These are phyloP conservation scores for Xiphydria camelus DNA, from an alignment of 2,888 invertebrate species.

Conservation along the genomic window DNA sequence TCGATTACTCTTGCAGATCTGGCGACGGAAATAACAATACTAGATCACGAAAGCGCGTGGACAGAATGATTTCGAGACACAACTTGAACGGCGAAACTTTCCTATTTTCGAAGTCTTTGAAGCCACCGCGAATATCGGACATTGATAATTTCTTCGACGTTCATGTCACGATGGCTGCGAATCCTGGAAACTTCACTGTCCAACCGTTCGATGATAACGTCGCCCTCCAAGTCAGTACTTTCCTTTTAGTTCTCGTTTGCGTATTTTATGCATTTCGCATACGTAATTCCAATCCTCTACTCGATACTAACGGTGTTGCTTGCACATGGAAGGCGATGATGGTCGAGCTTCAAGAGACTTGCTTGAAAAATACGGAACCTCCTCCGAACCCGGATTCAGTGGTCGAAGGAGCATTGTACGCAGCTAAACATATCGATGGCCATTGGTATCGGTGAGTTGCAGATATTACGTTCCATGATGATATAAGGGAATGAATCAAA, in stretches of 20 bases:
- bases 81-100: constrained; percentile 13
- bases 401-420: constrained; percentile 68
- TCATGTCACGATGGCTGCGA: constrained; percentile 74
- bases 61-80: constrained; percentile 27
- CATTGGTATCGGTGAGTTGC: constrained; percentile 77
- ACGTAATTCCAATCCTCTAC: background rate
- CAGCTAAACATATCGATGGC: constrained; percentile 67
- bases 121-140: constrained; percentile 56
- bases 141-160: constrained; percentile 70
- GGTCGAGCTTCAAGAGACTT: constrained; percentile 67
- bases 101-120: constrained; percentile 33
- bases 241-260: constrained; percentile 9
- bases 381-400: constrained; percentile 56
- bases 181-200: constrained; percentile 75
- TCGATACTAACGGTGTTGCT: background rate
- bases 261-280: background rate
- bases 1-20: no score
- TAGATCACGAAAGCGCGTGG: constrained; percentile 33
- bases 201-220: constrained; percentile 37
- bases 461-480: no score
- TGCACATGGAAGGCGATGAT: constrained; percentile 60
- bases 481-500: no score
- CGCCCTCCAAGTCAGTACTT: constrained; percentile 32
- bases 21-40: constrained; percentile 46
- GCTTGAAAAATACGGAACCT: constrained; percentile 61